A percentile compares a stretch with the other conserved stretches of the same genome.
Conservation (phyloP, 1,140 invertebrate genomes). For the Manduca sexta region DNA sequence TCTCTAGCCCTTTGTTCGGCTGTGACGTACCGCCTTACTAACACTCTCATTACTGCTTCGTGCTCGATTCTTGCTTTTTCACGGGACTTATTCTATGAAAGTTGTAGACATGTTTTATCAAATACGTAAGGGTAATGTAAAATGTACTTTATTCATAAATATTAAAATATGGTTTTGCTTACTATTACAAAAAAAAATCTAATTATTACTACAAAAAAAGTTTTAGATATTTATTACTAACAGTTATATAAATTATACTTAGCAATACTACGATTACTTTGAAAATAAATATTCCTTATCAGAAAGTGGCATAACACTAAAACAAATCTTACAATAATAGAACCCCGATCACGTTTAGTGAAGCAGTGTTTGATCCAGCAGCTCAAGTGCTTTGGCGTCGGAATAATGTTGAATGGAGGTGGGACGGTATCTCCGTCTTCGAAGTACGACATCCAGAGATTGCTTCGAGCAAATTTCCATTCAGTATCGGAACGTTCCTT, state of each 20-base stretch:
- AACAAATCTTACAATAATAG: constrained; percentile 74
- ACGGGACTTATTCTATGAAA: constrained; percentile 78
- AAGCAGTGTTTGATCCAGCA: constrained; percentile 58
- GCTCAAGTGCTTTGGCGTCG: constrained; percentile 80
- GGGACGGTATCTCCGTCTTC: constrained; percentile 90
- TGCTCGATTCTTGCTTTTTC: constrained; percentile 80
- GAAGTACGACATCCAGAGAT: constrained; percentile 95
- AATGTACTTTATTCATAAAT: too few relatives aligned
- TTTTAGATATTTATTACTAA: too few relatives aligned
- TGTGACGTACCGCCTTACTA: constrained; percentile 88
- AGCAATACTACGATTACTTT: too few relatives aligned
- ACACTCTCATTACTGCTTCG: constrained; percentile 83
- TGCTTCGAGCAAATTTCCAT: constrained; percentile 94
- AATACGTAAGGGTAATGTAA: too few relatives aligned
- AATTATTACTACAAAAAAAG: too few relatives aligned
- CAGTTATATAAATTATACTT: too few relatives aligned
- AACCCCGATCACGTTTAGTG: constrained; percentile 70
- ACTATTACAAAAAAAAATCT: too few relatives aligned
- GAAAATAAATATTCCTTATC: too few relatives aligned
- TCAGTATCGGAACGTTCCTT: constrained; percentile 90
- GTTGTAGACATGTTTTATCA: too few relatives aligned
- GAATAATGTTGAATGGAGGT: constrained; percentile 91
- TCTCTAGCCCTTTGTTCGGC: constrained; percentile 87
- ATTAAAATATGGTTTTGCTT: too few relatives aligned
- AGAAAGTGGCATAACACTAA: neutral